Conservation (phyloP, 2,888 invertebrate species). For the Xestia sexstrigata region DNA sequence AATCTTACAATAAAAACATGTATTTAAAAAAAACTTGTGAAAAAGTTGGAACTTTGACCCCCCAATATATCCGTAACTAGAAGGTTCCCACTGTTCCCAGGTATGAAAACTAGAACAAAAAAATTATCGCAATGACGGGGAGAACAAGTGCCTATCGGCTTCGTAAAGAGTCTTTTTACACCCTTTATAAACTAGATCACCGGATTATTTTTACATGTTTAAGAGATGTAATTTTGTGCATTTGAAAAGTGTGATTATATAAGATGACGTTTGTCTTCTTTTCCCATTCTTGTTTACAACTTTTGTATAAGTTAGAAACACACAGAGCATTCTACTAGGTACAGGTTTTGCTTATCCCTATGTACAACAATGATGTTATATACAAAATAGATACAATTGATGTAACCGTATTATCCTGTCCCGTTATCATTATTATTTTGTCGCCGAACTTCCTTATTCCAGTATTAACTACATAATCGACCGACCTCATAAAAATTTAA, state of each 20-base stretch:
- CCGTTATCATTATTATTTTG: constrained; percentile 23
- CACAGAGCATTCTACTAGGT: not conserved
- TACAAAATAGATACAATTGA: constrained; percentile 4
- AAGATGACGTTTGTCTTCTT: not conserved
- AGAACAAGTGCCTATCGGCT: too few relatives aligned
- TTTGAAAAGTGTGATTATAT: not conserved
- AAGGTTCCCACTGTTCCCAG: too few relatives aligned
- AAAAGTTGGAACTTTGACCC: too few relatives aligned
- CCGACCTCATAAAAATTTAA: constrained; percentile 18
- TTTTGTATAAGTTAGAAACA: not conserved
- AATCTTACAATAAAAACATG: too few relatives aligned
- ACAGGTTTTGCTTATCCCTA: not conserved
- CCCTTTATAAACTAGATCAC: too few relatives aligned
- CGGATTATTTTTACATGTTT: not conserved
- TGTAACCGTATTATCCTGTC: constrained; percentile 23
- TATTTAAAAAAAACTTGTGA: too few relatives aligned
- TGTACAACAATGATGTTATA: not conserved
- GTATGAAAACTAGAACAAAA: too few relatives aligned
- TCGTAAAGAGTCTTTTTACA: too few relatives aligned
- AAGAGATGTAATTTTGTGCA: not conserved
- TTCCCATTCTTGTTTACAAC: not conserved
- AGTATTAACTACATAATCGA: constrained; percentile 8
- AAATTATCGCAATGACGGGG: too few relatives aligned
- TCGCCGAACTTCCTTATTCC: constrained; percentile 23
- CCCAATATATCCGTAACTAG: too few relatives aligned